phyloP scores from a whole-genome alignment of 2,113 vertebrate genomes.

The Spizaetus ornatus region DNA sequence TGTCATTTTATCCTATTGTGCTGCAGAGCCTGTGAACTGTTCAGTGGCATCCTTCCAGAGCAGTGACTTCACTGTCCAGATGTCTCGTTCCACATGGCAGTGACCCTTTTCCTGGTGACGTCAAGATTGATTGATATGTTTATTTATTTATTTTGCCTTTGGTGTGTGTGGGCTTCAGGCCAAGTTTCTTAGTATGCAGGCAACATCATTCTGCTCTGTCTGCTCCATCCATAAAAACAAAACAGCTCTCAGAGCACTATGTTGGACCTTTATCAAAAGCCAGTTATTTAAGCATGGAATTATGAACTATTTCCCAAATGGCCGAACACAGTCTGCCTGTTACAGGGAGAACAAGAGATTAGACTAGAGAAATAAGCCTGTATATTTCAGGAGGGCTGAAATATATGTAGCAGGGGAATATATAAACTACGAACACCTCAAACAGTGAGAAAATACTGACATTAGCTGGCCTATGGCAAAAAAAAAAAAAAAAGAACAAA shows the following conservation, averaged over 20 bases:
- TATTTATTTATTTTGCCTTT: slow-evolving; percentile 52
- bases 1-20: slow-evolving; percentile 10
- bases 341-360: background rate
- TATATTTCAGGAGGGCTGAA: background rate
- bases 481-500: background rate
- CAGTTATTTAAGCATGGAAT: slow-evolving; percentile 29
- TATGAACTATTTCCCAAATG: slow-evolving; percentile 44
- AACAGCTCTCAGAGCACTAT: background rate
- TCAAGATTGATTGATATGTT: background rate
- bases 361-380: background rate
- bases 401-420: background rate
- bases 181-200: slow-evolving; percentile 23
- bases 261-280: slow-evolving; percentile 49
- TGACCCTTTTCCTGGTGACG: slow-evolving; percentile 45
- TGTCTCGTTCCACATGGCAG: slow-evolving; percentile 34
- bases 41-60: slow-evolving; percentile 23
- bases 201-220: slow-evolving; percentile 52
- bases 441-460: background rate
- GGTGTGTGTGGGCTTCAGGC: background rate
- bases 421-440: background rate
- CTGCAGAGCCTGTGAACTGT: background rate
- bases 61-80: slow-evolving; percentile 57
- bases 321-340: slow-evolving; percentile 9
- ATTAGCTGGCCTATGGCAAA: background rate
- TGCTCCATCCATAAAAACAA: slow-evolving; percentile 26